Conservation (phyloP, 2,888 invertebrate genomes). For the Margaritifera margaritifera region DNA sequence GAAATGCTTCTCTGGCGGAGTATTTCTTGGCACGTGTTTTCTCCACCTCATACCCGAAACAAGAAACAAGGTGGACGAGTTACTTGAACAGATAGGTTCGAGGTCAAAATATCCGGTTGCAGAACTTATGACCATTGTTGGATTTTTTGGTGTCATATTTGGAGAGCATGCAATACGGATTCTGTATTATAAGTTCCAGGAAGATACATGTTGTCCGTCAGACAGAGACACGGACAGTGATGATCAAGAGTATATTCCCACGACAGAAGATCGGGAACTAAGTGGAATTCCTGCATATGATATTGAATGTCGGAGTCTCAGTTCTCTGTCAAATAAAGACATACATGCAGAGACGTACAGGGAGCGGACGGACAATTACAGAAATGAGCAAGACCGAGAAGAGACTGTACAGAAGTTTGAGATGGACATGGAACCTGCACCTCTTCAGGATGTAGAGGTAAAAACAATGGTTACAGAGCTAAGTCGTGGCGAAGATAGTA, state of each 20-base stretch:
- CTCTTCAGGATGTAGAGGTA: constrained; percentile 53
- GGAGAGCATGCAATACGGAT: constrained; percentile 60
- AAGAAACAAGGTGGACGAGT: constrained; percentile 52
- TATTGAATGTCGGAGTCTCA: constrained; percentile 37
- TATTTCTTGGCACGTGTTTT: constrained; percentile 62
- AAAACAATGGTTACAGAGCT: constrained; percentile 61
- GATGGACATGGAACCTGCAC: constrained; percentile 45
- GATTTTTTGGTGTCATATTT: constrained; percentile 63
- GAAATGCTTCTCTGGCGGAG: constrained; percentile 60
- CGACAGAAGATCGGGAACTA: constrained; percentile 27
- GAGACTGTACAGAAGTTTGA: constrained; percentile 15
- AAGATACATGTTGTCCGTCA: constrained; percentile 25
- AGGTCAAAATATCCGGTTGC: constrained; percentile 60
- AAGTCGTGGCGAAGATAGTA: constrained; percentile 49
- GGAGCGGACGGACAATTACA: constrained; percentile 6
- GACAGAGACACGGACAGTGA: constrained; percentile 26
- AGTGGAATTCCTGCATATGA: constrained; percentile 25
- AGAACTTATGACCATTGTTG: constrained; percentile 62
- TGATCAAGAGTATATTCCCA: constrained; percentile 33
- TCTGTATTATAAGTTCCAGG: constrained; percentile 55
- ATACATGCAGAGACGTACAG: background rate
- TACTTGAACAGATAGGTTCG: constrained; percentile 57
- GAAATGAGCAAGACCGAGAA: constrained; percentile 21
- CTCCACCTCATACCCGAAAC: constrained; percentile 64
- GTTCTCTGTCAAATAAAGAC: constrained; percentile 28